These are phyloP conservation scores for Notothenia coriiceps DNA, from an alignment of 2,113 vertebrate genomes.

Conservation along the genomic window DNA sequence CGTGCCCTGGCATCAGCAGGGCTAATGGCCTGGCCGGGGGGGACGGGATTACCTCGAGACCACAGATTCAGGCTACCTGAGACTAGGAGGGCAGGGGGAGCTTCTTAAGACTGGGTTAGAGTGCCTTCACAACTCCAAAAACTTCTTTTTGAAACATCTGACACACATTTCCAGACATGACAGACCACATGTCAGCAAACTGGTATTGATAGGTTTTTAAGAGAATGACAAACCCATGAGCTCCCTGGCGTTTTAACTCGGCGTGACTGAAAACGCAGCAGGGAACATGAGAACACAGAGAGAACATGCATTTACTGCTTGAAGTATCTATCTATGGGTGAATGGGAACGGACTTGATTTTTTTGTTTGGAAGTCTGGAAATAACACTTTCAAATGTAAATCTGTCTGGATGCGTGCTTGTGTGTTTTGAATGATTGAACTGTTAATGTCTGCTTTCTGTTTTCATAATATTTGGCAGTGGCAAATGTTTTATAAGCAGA, in stretches of 20 bases:
- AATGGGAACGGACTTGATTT: conserved; percentile 4
- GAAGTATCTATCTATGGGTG: conserved; percentile 26
- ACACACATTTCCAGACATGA: conserved; percentile 18
- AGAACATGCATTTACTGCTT: conserved; percentile 37
- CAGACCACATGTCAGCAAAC: conserved; percentile 13
- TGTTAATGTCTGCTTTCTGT: conserved; percentile 31
- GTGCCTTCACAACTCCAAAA: conserved; percentile 35
- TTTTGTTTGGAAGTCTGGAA: conserved; percentile 35
- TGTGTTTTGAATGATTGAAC: conserved; percentile 10
- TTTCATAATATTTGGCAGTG: conserved; percentile 49
- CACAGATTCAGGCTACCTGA: conserved; percentile 73
- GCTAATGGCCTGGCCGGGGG: conserved; percentile 62
- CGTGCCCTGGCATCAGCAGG: conserved; percentile 41
- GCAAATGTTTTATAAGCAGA: conserved; percentile 57
- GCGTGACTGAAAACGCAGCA: conserved; percentile 1
- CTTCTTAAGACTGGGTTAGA: conserved; percentile 29
- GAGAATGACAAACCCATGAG: conserved; percentile 25
- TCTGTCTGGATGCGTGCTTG: neutral
- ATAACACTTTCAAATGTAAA: conserved; percentile 38
- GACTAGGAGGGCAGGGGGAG: neutral
- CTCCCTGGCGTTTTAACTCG: conserved; percentile 40
- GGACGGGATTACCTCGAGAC: conserved; percentile 29
- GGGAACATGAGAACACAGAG: neutral
- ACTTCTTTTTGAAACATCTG: conserved; percentile 17
- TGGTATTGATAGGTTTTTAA: conserved; percentile 49